Base-by-base conservation (phyloP, 1,140 invertebrate genomes). In the Drosophila mojavensis region DNA sequence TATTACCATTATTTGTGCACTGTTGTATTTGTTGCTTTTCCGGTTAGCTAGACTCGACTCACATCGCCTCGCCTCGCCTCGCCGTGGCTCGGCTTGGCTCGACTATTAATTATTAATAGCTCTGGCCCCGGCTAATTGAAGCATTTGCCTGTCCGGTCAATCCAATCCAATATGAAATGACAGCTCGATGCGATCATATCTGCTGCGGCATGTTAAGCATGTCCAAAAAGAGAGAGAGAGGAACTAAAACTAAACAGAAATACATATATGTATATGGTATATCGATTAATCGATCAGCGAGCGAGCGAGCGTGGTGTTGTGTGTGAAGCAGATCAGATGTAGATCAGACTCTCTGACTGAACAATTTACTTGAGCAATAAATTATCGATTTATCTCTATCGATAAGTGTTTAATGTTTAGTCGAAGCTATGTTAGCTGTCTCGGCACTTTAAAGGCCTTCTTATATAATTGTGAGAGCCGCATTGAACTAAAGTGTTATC, bases 51-150 rank as follows among this genome's bases (percentile, higher is more conserved):
- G 60, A 71, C 61, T 26, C 51, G 20, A 24, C 20, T 24, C 20
- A 3, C 20, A 24, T 50, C 68, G 17, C 11, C 36, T 39, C 36
- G 9, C 2, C 20, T 24, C 20, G 17, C 26, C 17, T 17, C 17
- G 17, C 0, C 17, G 0, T 1, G 28, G 2, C 36, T 39, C 7
- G 33, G 9, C 33, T 36, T 7, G 33, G 7, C 11, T 39, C 36
- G 36, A 39, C 36, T 82, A 83, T 81, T 85, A 85, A 85, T 85
- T 86, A 83, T 84, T 82, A 84, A 83, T 83, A 80, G 81, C 67
- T 68, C 36, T 47, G 43, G 81, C 71, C 64, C 28, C 63, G 69
- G 67, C 73, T 83, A 83, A 84, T 83, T 83, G 81, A 83, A 84
- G 81, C 71, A 45, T 66, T 66, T 66, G 28, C 30, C 30, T 55